Evolutionary conservation across 2,797 vertebrate genomes (phyloP).

Genomic region (Somateria mollissima): DNA sequence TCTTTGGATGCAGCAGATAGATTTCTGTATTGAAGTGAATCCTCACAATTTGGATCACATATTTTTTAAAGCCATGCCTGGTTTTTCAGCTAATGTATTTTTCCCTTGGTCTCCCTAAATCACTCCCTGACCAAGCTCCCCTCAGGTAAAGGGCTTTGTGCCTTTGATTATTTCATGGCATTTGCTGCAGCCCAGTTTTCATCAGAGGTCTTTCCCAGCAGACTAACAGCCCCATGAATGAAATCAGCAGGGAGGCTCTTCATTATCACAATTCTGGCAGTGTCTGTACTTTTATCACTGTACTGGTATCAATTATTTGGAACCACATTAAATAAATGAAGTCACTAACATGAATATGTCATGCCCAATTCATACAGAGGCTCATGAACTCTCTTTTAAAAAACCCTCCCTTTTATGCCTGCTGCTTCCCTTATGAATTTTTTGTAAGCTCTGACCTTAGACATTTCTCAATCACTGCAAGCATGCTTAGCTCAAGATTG

Average conservation of each 20-base stretch:
- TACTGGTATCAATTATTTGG: constrained; percentile 68
- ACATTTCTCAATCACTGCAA: constrained; percentile 72
- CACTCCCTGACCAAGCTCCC: constrained; percentile 6
- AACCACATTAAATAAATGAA: constrained; percentile 65
- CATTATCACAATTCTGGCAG: constrained; percentile 62
- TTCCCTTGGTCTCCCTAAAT: neutral
- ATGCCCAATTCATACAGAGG: constrained; percentile 60
- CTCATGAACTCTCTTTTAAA: constrained; percentile 57
- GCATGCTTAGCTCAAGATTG: constrained; percentile 55
- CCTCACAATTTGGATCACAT: neutral
- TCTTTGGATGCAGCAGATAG: neutral
- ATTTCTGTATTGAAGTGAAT: neutral
- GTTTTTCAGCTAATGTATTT: constrained; percentile 16
- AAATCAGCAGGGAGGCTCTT: constrained; percentile 73
- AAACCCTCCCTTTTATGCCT: constrained; percentile 47
- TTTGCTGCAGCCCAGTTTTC: constrained; percentile 55
- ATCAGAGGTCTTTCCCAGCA: constrained; percentile 59
- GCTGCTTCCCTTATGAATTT: constrained; percentile 69
- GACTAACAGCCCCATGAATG: constrained; percentile 51
- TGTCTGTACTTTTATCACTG: constrained; percentile 62
- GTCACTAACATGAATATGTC: constrained; percentile 70
- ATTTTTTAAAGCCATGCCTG: neutral
- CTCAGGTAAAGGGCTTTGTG: constrained; percentile 59
- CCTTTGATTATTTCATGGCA: constrained; percentile 70
- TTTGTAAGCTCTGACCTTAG: constrained; percentile 76